phyloP scores from a whole-genome alignment of 2,113 vertebrate species.

The Erinaceus europaeus region DNA sequence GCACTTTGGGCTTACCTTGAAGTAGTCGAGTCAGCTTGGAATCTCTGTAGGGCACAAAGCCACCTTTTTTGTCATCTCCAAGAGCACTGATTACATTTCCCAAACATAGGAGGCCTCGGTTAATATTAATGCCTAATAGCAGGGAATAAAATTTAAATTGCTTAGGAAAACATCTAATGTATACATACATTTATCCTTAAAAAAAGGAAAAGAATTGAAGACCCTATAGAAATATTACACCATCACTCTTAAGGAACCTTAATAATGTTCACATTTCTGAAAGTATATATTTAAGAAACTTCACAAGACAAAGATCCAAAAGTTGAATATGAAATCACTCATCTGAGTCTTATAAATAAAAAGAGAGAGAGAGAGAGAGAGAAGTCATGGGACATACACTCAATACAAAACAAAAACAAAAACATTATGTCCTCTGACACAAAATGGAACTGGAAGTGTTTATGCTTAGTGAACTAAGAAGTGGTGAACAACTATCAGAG shows the following conservation, averaged over 20 bases:
- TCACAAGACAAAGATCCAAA: conserved; percentile 44
- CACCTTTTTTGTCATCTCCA: conserved; percentile 94
- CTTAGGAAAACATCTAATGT: conserved; percentile 26
- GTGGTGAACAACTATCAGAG: no score
- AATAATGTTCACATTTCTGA: conserved; percentile 37
- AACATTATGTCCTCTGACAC: no score
- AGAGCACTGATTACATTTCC: conserved; percentile 99
- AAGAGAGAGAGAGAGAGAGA: no score
- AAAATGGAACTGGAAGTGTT: no score
- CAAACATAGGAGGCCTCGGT: conserved; percentile 92
- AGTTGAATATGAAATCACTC: conserved; percentile 6
- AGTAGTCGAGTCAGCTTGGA: conserved; percentile 95
- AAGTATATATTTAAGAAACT: conserved; percentile 13
- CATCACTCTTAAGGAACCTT: conserved; percentile 4
- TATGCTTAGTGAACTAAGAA: no score
- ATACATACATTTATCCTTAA: conserved; percentile 1
- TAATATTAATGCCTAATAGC: conserved; percentile 94
- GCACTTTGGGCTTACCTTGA: conserved; percentile 85
- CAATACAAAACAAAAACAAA: no score
- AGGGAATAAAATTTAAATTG: conserved; percentile 64
- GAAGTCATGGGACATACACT: no score
- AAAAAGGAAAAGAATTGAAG: conserved; percentile 41
- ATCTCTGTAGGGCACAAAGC: conserved; percentile 97
- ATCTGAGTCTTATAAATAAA: no score
- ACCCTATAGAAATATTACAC: neutral